Conservation (phyloP, 2,113 vertebrate species). For the Lota lota region DNA sequence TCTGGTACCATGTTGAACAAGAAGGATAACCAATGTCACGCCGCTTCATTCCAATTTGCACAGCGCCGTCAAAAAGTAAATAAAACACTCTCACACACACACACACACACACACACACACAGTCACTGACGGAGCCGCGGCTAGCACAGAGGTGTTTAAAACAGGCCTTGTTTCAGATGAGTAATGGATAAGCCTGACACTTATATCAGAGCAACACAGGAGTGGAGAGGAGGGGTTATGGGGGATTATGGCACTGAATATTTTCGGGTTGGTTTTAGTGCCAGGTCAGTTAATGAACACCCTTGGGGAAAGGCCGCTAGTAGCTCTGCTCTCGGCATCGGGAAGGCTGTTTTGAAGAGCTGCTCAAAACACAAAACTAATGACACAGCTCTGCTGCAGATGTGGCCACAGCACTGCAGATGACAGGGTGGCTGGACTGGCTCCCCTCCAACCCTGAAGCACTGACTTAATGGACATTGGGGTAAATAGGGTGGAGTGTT, state of each 20-base stretch:
- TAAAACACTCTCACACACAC: constrained; percentile 40
- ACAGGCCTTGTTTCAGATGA: constrained; percentile 52
- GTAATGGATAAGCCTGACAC: constrained; percentile 48
- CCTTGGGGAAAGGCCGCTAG: constrained; percentile 28
- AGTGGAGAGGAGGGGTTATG: background rate
- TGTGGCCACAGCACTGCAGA: constrained; percentile 25
- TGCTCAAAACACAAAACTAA: constrained; percentile 40
- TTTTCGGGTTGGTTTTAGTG: constrained; percentile 35
- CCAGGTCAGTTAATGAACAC: constrained; percentile 54
- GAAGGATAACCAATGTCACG: constrained; percentile 56
- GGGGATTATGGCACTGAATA: constrained; percentile 30
- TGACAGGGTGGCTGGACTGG: constrained; percentile 11
- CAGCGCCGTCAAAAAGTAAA: constrained; percentile 47
- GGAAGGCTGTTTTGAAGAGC: constrained; percentile 21
- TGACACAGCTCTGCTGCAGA: constrained; percentile 35
- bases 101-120: no score
- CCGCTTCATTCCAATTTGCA: constrained; percentile 48
- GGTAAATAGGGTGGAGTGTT: constrained; percentile 17
- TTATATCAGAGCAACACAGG: constrained; percentile 33
- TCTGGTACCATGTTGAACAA: constrained; percentile 26
- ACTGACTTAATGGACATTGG: constrained; percentile 23
- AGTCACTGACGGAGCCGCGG: background rate
- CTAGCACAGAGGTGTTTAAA: constrained; percentile 42
- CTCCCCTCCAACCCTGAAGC: constrained; percentile 12
- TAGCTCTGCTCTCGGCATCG: background rate